Percentiles rank a stretch among this genome's conserved stretches.
Evolutionary conservation across 2,797 vertebrate genomes (phyloP).

Genomic region (Tragopan temminckii): DNA sequence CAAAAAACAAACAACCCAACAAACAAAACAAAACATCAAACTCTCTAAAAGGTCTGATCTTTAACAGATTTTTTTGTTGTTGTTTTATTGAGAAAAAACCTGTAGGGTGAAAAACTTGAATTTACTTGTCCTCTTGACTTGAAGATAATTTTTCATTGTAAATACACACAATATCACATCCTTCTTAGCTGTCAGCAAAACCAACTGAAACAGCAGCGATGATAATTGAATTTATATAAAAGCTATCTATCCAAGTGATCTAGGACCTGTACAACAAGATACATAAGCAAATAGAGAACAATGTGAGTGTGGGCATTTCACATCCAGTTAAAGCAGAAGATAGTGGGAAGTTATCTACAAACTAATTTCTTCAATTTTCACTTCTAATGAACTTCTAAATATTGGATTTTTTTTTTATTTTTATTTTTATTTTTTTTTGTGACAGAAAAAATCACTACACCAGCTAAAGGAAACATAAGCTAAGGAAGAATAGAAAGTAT

Average conservation of each 20-base stretch:
- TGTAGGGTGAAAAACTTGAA: not conserved
- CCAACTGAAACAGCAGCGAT: not conserved
- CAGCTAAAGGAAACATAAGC: not conserved
- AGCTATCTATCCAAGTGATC: not conserved
- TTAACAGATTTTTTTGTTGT: not conserved
- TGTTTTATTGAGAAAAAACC: not conserved
- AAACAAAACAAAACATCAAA: not conserved
- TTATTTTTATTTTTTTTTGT: not conserved
- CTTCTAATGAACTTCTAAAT: not conserved
- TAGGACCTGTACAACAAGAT: not conserved
- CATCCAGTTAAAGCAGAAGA: not conserved
- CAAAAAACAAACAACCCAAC: too few relatives aligned
- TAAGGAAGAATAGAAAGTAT: not conserved
- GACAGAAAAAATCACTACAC: not conserved
- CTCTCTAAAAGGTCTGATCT: not conserved
- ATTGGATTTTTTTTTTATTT: not conserved
- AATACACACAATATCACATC: not conserved
- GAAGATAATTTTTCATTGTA: not conserved
- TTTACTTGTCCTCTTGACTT: not conserved
- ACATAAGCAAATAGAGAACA: not conserved
- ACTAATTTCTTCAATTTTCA: not conserved
- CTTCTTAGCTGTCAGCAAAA: not conserved
- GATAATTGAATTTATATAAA: conserved; percentile 10
- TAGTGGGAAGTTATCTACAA: not conserved
- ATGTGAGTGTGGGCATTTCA: not conserved